Conservation (phyloP, 2,888 invertebrate genomes). For the Caenorhabditis doughertyi region DNA sequence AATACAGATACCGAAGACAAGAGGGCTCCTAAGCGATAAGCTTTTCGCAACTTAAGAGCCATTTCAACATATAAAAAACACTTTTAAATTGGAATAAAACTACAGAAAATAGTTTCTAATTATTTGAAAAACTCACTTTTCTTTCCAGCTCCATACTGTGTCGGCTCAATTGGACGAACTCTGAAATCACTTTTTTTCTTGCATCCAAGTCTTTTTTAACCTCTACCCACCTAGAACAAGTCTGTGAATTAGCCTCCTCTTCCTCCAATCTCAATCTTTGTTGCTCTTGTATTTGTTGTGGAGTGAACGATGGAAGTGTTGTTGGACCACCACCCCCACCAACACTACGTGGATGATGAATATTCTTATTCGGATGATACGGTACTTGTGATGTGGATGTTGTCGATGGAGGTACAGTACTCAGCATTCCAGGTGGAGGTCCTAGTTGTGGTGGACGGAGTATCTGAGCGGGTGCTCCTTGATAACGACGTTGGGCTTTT, state of each 20-base stretch:
- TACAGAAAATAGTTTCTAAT: neutral
- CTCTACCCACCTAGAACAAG: conserved; percentile 49
- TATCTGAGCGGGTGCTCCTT: conserved; percentile 31
- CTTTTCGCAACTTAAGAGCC: too few species aligned
- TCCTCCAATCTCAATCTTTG: conserved; percentile 11
- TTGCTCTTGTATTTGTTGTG: conserved; percentile 11
- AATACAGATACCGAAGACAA: too few species aligned
- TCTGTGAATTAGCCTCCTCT: conserved; percentile 18
- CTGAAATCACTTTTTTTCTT: conserved; percentile 14
- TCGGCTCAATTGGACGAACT: conserved; percentile 32
- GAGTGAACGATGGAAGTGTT: neutral
- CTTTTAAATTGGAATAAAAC: too few species aligned
- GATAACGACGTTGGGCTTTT: neutral
- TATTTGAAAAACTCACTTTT: conserved; percentile 25
- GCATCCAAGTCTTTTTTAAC: neutral
- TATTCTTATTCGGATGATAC: neutral
- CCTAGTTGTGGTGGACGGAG: conserved; percentile 40
- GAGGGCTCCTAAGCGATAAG: too few species aligned
- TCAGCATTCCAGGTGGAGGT: conserved; percentile 8
- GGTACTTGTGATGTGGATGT: too few species aligned
- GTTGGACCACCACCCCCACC: too few species aligned
- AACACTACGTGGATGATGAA: too few species aligned
- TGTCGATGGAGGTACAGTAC: neutral
- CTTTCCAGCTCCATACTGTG: conserved; percentile 34
- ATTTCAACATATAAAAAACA: too few species aligned